Percentiles rank a stretch among this genome's conserved stretches.
These are phyloP conservation scores for Eupeodes luniger DNA, from an alignment of 2,888 invertebrate species.

Conservation along the genomic window DNA sequence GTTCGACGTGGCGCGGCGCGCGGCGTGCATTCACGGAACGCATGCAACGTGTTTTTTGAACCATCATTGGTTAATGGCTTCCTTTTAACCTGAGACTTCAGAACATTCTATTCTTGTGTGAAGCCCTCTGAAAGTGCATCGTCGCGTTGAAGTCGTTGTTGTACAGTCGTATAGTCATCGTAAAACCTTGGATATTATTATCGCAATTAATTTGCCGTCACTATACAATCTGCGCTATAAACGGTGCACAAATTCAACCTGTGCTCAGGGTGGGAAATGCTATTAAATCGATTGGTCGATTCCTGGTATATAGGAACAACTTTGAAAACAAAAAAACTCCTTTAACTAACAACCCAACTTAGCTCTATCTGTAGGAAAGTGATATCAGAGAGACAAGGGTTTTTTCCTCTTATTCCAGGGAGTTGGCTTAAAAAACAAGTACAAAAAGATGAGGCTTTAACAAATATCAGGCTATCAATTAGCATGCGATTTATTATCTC, in stretches of 20 bases:
- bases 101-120: constrained; percentile 36
- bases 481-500: constrained; percentile 70
- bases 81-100: constrained; percentile 38
- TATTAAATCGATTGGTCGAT: constrained; percentile 44
- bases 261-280: constrained; percentile 36
- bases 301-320: background rate
- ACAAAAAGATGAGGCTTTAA: constrained; percentile 33
- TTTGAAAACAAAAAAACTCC: constrained; percentile 6
- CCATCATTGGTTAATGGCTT: constrained; percentile 60
- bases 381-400: constrained; percentile 13
- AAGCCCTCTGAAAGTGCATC: constrained; percentile 21
- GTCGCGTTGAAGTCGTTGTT: background rate
- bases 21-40: background rate
- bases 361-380: background rate
- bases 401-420: background rate
- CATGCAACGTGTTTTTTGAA: constrained; percentile 27
- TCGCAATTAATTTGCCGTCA: constrained; percentile 73
- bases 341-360: constrained; percentile 2
- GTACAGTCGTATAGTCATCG: constrained; percentile 8
- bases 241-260: constrained; percentile 3
- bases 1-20: too few species aligned
- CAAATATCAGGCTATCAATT: constrained; percentile 68
- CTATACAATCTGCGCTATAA: constrained; percentile 34
- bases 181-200: constrained; percentile 68
- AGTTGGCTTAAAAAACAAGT: background rate